Percentiles rank a stretch among this genome's conserved stretches.
Evolutionary conservation across 2,797 vertebrate genomes (phyloP).

Genomic region (Microtus agrestis): DNA sequence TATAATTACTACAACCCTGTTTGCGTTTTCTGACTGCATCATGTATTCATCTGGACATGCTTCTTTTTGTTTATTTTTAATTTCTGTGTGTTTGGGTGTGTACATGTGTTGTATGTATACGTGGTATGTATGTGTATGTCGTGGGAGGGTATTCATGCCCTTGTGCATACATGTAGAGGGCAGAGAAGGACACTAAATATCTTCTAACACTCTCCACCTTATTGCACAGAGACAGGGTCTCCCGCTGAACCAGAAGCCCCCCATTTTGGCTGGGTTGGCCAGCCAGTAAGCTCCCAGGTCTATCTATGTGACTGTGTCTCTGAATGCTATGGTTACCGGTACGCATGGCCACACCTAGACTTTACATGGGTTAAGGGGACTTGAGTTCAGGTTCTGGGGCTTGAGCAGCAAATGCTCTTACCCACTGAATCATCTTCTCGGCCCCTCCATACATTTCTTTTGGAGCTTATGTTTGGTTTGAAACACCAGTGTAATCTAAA

Average conservation of each 20-base stretch:
- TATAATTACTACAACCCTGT: constrained; percentile 13
- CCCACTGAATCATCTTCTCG: background rate
- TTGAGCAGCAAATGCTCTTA: background rate
- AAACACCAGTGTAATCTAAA: constrained; percentile 1
- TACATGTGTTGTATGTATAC: background rate
- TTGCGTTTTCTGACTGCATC: background rate
- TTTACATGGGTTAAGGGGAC: background rate
- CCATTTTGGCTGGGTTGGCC: background rate
- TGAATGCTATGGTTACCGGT: background rate
- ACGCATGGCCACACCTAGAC: background rate
- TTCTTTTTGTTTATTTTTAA: constrained; percentile 24
- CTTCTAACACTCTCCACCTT: background rate
- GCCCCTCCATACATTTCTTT: constrained; percentile 34
- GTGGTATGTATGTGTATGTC: background rate
- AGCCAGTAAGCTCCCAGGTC: background rate
- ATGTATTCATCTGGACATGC: constrained; percentile 38
- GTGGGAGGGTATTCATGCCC: background rate
- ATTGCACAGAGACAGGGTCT: background rate
- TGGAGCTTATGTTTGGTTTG: constrained; percentile 68
- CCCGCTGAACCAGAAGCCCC: background rate
- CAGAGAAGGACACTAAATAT: background rate
- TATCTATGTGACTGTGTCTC: background rate
- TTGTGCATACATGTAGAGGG: too few relatives aligned
- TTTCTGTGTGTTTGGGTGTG: background rate
- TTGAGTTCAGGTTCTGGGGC: background rate